Evolutionary conservation across 2,113 vertebrate genomes (phyloP), one percentile per base, ranked within the genome.

Genomic region (Cacatua alba): DNA sequence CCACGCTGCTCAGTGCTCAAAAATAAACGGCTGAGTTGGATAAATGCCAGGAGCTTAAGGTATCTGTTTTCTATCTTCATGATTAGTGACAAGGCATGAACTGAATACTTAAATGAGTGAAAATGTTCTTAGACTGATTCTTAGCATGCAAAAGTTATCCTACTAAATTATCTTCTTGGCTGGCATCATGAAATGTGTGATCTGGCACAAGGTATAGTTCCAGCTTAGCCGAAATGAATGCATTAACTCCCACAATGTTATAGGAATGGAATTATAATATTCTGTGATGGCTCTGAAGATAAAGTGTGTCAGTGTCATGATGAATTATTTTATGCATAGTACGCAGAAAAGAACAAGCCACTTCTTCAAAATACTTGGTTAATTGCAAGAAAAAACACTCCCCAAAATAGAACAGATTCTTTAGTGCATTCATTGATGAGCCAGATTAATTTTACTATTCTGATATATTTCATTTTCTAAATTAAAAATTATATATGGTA

Each of bases 61-160:
- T 85, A 91, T 81, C 88, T 86, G 71, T 74, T 95, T 93, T 91
- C 44, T 77, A 76, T 88, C 69, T 94, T 91, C 69, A 63, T 68
- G 72, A 93, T 88, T 95, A 96, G 78, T 86, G 80, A 79, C 48
- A 83, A 91, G 78, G 49, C 51, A 90, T 94, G 83, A 75, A 94
- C 16, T 35, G 63, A 92, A 86, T 82, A 83, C 68, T 71, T 90
- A 59, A 90, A 90, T 46, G 57, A 95, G 26, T 48, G 41, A 43
- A 95, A 84, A 65, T 62, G 53, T 69, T 95, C 89, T 86, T 64
- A 57, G 49, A 53, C 48, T 91, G 67, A 86, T 67, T 81, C 76
- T 92, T 87, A 75, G 72, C 72, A 94, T 89, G 62, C 62, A 91
- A 74, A 96, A 93, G 81, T 69, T 52, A 91, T 82, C 82, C 55